These are phyloP conservation scores for Lota lota DNA, from an alignment of 2,113 vertebrate species.

Conservation along the genomic window DNA sequence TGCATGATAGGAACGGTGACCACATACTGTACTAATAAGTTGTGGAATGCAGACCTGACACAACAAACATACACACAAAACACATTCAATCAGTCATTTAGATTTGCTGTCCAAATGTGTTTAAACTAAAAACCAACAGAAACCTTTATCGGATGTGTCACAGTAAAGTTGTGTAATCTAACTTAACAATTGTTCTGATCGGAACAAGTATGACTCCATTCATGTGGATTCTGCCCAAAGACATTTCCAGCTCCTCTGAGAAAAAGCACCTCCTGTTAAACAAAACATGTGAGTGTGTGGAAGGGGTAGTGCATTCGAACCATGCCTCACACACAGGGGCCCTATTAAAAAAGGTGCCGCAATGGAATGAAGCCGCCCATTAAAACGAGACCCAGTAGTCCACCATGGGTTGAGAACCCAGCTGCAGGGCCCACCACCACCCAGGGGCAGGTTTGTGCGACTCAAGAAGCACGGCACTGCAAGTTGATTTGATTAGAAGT, in stretches of 20 bases:
- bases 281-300: slow-evolving; percentile 25
- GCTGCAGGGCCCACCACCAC: slow-evolving; percentile 8
- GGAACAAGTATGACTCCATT: no score
- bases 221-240: neutral
- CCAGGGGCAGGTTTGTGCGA: slow-evolving; percentile 13
- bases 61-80: no score
- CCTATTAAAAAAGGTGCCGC: slow-evolving; percentile 41
- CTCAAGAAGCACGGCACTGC: slow-evolving; percentile 21
- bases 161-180: no score
- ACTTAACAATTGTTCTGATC: no score
- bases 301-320: slow-evolving; percentile 38
- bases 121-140: no score
- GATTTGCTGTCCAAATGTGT: no score
- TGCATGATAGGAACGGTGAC: no score
- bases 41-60: no score
- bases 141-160: no score
- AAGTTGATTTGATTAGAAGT: slow-evolving; percentile 57
- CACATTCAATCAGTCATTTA: no score
- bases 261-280: slow-evolving; percentile 34
- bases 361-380: slow-evolving; percentile 20
- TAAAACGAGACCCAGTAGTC: slow-evolving; percentile 6
- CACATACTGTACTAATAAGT: no score
- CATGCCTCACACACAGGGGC: slow-evolving; percentile 17
- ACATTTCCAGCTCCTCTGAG: slow-evolving; percentile 23
- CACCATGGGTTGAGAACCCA: slow-evolving; percentile 23